Evolutionary conservation across 2,797 vertebrate species (phyloP).

Genomic region (Glossophaga mutica): DNA sequence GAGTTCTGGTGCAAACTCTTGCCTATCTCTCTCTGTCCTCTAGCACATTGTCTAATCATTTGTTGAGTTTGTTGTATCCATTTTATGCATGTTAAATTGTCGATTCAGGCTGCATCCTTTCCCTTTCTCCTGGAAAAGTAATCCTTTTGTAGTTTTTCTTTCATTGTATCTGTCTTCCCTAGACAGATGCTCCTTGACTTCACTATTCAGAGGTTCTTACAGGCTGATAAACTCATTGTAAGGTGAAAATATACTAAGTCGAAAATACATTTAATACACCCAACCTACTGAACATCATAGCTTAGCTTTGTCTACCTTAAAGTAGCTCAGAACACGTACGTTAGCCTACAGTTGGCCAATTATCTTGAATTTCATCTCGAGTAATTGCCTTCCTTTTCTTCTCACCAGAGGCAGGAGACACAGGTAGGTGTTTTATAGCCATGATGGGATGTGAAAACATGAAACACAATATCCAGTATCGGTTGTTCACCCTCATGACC

Average conservation of each 20-base stretch:
- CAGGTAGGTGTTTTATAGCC: background rate
- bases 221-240: background rate
- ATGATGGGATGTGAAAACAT: background rate
- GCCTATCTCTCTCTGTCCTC: background rate
- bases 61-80: background rate
- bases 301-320: background rate
- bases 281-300: background rate
- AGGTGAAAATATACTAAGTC: background rate
- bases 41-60: background rate
- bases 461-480: background rate
- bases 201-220: background rate
- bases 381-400: background rate
- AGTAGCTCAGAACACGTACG: background rate
- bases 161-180: background rate
- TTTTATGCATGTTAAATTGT: background rate
- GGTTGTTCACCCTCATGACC: background rate
- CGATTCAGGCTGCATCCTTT: background rate
- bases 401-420: background rate
- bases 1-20: background rate
- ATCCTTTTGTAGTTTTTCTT: background rate
- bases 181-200: background rate
- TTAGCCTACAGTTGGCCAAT: background rate
- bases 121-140: background rate
- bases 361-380: background rate
- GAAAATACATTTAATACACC: background rate